These are phyloP conservation scores for Microtus oregoni DNA, from an alignment of 2,113 vertebrate species.

Conservation along the genomic window DNA sequence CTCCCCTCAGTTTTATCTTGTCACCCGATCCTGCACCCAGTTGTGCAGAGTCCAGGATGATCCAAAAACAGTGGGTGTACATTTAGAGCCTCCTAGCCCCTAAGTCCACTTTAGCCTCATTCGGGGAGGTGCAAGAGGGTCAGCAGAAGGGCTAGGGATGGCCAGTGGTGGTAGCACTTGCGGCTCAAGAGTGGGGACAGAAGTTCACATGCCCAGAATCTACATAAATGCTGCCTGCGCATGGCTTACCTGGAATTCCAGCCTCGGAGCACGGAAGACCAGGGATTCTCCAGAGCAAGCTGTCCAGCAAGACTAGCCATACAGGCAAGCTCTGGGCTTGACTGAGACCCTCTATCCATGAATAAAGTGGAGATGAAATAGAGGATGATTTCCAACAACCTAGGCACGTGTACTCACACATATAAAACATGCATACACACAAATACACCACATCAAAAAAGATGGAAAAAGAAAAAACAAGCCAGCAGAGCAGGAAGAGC, in stretches of 20 bases:
- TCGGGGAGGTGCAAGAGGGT: fast-evolving
- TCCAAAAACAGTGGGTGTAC: not conserved
- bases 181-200: too few relatives aligned
- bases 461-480: not conserved
- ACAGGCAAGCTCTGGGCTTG: not conserved
- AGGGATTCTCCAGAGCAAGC: not conserved
- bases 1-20: not conserved
- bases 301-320: not conserved
- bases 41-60: not conserved
- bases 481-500: not conserved
- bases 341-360: not conserved
- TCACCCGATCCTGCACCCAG: not conserved
- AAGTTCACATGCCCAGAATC: not conserved
- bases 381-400: not conserved
- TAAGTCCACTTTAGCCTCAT: not conserved
- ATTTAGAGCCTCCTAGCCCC: fast-evolving
- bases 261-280: not conserved
- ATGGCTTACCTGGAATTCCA: not conserved
- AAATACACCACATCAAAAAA: not conserved
- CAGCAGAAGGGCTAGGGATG: not conserved
- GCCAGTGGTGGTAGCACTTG: too few relatives aligned
- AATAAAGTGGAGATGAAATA: not conserved
- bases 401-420: not conserved
- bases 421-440: too few relatives aligned
- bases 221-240: not conserved